These are phyloP conservation scores for Mercenaria mercenaria DNA, from an alignment of 1,140 invertebrate genomes.

Conservation along the genomic window DNA sequence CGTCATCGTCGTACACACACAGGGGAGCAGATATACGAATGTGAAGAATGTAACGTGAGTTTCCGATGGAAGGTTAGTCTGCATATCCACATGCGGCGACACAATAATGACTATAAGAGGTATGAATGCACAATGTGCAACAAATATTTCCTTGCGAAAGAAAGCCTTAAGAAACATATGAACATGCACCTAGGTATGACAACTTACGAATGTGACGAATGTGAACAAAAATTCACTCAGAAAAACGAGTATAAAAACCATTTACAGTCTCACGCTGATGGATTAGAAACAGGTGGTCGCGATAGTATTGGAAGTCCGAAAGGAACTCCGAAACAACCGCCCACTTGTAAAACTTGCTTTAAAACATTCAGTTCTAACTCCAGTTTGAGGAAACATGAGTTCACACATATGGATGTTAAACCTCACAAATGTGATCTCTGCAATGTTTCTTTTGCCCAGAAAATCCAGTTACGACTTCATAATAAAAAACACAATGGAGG, in stretches of 20 bases:
- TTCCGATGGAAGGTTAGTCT: constrained; percentile 51
- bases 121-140: constrained; percentile 48
- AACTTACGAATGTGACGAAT: constrained; percentile 36
- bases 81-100: constrained; percentile 56
- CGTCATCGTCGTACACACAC: constrained; percentile 40
- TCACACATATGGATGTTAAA: constrained; percentile 97
- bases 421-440: constrained; percentile 97
- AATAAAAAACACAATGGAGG: constrained; percentile 72
- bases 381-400: constrained; percentile 59
- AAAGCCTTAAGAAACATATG: constrained; percentile 44
- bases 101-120: constrained; percentile 42
- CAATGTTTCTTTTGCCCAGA: constrained; percentile 53
- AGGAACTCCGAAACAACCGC: not conserved
- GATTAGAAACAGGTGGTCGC: not conserved
- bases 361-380: constrained; percentile 56
- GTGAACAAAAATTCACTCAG: constrained; percentile 38
- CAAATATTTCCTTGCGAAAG: constrained; percentile 53
- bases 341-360: constrained; percentile 48
- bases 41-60: constrained; percentile 57
- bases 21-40: constrained; percentile 47
- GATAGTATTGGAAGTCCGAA: not conserved
- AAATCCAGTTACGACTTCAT: constrained; percentile 59
- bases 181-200: constrained; percentile 37
- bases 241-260: constrained; percentile 45
- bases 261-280: not conserved